Base-by-base conservation (phyloP, 2,888 invertebrate species). In the Polydrusus tereticollis region DNA sequence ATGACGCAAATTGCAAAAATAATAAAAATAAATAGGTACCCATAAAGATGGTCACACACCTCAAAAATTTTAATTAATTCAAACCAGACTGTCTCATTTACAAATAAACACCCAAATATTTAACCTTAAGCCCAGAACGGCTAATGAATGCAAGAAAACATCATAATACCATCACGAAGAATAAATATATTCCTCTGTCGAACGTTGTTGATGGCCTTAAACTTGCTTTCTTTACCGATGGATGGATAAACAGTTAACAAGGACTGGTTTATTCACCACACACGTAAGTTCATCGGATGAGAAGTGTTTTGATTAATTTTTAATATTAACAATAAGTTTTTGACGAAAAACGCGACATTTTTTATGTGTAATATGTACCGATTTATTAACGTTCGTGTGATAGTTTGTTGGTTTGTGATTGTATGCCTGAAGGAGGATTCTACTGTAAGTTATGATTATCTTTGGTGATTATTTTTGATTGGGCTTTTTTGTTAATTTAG, bases 181-280 rank as follows among this genome's bases (percentile, higher is more conserved):
- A 36, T 23, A 36, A 7, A 59, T n/a, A n/a, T n/a, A n/a, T 21
- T 20, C 21, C 38, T 38, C 26, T 60, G 60, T 60, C 60, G 60
- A 60, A 45, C 26, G 23, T 23, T 69, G 41, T 65, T 52, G n/a
- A n/a, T n/a, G 69, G 66, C 69, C 64, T 66, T 73, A 70, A 73
- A 73, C 73, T 66, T 73, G 73, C 66, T 69, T 69, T 59, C 69
- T 69, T 60, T 52, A 18, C 68, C 52, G 68, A 72, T 63, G 69
- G 62, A 66, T 43, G 69, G 62, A 66, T 43, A 72, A 64, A 72
- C 71, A 72, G 64, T 73, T 69, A 69, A 66, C 60, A 58, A 45
- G 59, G 68, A 68, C 59, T 36, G 29, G 67, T 60, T 67, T 58
- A 58, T 70, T 62, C 57, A 33, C 50, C 38, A 62, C 55, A 62